A percentile compares a stretch with the other conserved stretches of the same genome.
Conservation (phyloP, 2,113 vertebrate species). For the Hyaena hyaena region DNA sequence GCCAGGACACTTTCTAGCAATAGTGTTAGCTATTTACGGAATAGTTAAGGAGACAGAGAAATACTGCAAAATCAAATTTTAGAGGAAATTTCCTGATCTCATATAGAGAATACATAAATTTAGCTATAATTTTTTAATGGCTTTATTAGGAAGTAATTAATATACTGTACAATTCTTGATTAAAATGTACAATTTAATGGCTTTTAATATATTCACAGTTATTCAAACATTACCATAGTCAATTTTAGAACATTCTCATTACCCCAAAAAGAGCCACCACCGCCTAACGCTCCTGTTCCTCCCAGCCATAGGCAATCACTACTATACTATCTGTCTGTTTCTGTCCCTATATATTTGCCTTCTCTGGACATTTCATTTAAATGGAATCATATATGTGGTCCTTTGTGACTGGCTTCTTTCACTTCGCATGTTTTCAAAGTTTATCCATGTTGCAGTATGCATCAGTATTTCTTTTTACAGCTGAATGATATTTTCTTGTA, state of each 20-base stretch:
- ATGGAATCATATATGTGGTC: neutral
- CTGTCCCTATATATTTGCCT: slow-evolving; percentile 13
- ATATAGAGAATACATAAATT: slow-evolving; percentile 14
- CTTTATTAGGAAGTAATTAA: slow-evolving; percentile 30
- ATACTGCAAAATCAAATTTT: slow-evolving; percentile 40
- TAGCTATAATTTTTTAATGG: neutral
- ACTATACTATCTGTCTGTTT: slow-evolving; percentile 5
- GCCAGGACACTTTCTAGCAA: neutral
- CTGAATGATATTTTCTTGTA: slow-evolving; percentile 19
- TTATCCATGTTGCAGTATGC: neutral
- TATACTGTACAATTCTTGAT: neutral
- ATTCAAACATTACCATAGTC: neutral
- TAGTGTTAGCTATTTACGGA: neutral
- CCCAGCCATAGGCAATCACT: neutral
- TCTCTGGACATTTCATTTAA: neutral
- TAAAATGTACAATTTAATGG: neutral
- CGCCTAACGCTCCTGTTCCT: neutral
- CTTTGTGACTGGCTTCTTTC: slow-evolving; percentile 28
- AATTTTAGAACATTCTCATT: slow-evolving; percentile 46
- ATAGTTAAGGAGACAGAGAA: neutral
- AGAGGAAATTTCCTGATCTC: slow-evolving; percentile 47
- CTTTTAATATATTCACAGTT: slow-evolving; percentile 30
- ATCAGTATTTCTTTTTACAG: slow-evolving; percentile 6
- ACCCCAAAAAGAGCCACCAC: neutral
- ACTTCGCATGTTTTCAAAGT: neutral